Evolutionary conservation across 2,888 invertebrate species (phyloP).

Genomic region (Idaea straminata): DNA sequence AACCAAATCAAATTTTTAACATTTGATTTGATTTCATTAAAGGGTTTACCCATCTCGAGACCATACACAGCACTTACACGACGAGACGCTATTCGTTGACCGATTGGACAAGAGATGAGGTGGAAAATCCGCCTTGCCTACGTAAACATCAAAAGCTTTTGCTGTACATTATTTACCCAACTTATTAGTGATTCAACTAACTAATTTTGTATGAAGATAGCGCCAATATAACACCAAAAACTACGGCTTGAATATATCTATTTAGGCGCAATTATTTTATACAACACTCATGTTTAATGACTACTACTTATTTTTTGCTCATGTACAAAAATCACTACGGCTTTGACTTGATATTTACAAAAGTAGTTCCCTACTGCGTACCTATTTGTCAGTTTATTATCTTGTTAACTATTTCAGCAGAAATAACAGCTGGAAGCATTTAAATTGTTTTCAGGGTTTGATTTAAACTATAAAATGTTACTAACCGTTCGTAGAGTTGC

Average conservation of each 20-base stretch:
- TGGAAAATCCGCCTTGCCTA: background rate
- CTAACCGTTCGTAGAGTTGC: too few species aligned
- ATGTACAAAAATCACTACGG: background rate
- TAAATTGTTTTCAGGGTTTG: too few species aligned
- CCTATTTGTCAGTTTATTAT: background rate
- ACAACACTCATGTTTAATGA: background rate
- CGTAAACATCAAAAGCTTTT: conserved; percentile 12
- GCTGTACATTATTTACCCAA: conserved; percentile 8
- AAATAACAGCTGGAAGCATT: too few species aligned
- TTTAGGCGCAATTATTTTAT: background rate
- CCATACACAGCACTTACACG: conserved; percentile 74
- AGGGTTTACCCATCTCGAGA: conserved; percentile 54
- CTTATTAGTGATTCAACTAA: background rate
- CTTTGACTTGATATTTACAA: background rate
- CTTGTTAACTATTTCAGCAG: too few species aligned
- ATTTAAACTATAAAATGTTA: too few species aligned
- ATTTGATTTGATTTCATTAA: conserved; percentile 59
- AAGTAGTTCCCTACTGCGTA: background rate
- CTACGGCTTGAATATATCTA: background rate
- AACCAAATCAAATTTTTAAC: conserved; percentile 57
- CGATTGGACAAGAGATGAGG: conserved; percentile 27
- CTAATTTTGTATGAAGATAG: background rate
- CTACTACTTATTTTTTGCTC: background rate
- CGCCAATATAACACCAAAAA: background rate
- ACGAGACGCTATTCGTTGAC: conserved; percentile 35